phyloP scores from a whole-genome alignment of 2,797 vertebrate species.

The Gila robusta region DNA sequence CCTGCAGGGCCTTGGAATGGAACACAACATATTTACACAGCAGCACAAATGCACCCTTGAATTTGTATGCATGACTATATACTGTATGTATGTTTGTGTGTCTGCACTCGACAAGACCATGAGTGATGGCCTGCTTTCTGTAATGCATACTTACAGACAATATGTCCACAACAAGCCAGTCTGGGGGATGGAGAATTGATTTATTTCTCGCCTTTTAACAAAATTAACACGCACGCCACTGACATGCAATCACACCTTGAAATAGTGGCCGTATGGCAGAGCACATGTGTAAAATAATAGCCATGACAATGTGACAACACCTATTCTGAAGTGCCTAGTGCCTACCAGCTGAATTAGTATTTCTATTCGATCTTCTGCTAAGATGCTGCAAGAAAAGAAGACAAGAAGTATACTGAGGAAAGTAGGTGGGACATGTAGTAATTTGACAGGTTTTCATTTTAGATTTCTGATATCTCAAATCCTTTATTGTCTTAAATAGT shows the following conservation, averaged over 20 bases:
- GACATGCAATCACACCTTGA: conserved; percentile 45
- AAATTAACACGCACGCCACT: conserved; percentile 52
- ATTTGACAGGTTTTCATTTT: neutral
- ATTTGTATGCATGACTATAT: conserved; percentile 33
- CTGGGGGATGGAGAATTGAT: conserved; percentile 51
- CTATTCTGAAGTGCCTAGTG: conserved; percentile 31
- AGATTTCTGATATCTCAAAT: neutral
- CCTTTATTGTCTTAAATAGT: neutral
- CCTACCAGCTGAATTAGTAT: conserved; percentile 41
- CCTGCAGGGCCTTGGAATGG: conserved; percentile 57
- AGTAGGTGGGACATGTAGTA: neutral
- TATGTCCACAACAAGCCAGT: conserved; percentile 12
- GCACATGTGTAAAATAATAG: conserved; percentile 39
- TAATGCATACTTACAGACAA: conserved; percentile 39
- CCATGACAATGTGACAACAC: conserved; percentile 34
- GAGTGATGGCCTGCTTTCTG: conserved; percentile 48
- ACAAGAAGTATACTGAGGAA: conserved; percentile 21
- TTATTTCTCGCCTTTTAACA: conserved; percentile 60
- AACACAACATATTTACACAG: conserved; percentile 64
- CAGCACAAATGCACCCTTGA: conserved; percentile 49
- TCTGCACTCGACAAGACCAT: conserved; percentile 23
- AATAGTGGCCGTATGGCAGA: conserved; percentile 49
- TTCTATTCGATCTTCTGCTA: conserved; percentile 26
- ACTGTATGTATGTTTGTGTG: conserved; percentile 23
- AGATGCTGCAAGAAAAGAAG: conserved; percentile 32